Evolutionary conservation across 92 coral and sea anemone genomes (phyloP).

Genomic region (Blastomussa wellsi): DNA sequence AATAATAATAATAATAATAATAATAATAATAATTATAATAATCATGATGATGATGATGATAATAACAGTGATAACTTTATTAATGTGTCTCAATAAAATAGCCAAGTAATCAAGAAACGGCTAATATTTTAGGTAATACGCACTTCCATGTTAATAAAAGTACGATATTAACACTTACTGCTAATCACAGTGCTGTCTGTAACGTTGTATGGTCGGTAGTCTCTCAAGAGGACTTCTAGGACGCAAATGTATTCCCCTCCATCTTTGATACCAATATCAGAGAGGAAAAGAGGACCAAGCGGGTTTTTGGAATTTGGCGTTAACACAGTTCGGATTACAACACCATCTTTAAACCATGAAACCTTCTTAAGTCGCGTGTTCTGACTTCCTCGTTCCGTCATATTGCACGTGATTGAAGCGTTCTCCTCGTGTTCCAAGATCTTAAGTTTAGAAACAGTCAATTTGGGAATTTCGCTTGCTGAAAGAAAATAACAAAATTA

Average conservation of each 20-base stretch:
- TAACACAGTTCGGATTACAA: background rate
- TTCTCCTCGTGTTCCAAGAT: slow-evolving; percentile 25
- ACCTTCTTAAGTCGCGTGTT: slow-evolving; percentile 21
- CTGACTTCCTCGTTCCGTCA: slow-evolving; percentile 26
- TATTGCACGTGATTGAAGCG: slow-evolving; percentile 39
- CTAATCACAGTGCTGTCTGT: slow-evolving; percentile 12
- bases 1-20: no score
- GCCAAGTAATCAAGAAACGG: no score
- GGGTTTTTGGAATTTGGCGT: slow-evolving; percentile 1
- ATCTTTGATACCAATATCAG: slow-evolving; percentile 27
- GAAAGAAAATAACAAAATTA: background rate
- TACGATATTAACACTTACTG: slow-evolving; percentile 29
- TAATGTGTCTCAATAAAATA: no score
- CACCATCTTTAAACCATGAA: slow-evolving; percentile 48
- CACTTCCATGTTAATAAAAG: background rate
- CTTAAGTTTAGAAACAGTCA: slow-evolving; percentile 25
- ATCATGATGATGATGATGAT: no score
- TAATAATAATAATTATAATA: no score
- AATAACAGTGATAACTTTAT: no score
- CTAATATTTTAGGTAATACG: no score
- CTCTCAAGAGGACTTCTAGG: slow-evolving; percentile 28
- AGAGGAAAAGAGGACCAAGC: slow-evolving; percentile 28
- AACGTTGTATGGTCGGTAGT: slow-evolving; percentile 19
- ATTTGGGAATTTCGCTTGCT: slow-evolving; percentile 49
- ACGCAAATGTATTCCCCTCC: slow-evolving; percentile 51